Evolutionary conservation across 2,797 vertebrate species (phyloP).

Genomic region (Pseudochaenichthys georgianus): DNA sequence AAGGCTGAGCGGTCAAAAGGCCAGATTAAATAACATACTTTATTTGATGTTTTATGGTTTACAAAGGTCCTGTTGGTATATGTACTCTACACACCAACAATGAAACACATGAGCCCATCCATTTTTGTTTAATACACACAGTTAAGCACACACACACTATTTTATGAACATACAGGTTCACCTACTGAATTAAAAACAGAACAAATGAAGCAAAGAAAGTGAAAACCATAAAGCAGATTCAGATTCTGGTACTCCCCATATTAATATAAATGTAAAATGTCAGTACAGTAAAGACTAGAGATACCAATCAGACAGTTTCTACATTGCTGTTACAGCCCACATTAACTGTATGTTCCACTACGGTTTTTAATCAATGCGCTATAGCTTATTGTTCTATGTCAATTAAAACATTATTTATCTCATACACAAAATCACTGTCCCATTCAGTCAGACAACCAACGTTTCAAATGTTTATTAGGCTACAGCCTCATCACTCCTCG

Average conservation of each 20-base stretch:
- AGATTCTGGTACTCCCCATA: too few relatives aligned
- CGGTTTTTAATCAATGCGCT: background rate
- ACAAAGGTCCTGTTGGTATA: background rate
- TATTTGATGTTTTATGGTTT: background rate
- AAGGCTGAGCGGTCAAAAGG: conserved; percentile 32
- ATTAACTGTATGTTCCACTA: background rate
- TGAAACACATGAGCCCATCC: too few relatives aligned
- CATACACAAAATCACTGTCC: background rate
- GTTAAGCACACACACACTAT: too few relatives aligned
- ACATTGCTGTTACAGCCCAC: background rate
- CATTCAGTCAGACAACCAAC: background rate
- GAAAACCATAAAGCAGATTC: too few relatives aligned
- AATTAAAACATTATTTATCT: background rate
- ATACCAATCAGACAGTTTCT: background rate
- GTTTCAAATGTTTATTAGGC: too few relatives aligned
- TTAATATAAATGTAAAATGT: background rate
- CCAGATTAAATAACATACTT: conserved; percentile 12
- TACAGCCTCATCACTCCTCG: too few relatives aligned
- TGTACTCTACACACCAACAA: background rate
- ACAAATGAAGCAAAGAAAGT: too few relatives aligned
- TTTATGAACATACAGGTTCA: too few relatives aligned
- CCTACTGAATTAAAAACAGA: too few relatives aligned
- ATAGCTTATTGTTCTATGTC: background rate
- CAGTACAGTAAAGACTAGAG: background rate
- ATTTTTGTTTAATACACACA: too few relatives aligned